phyloP scores from a whole-genome alignment of 2,113 vertebrate species.

The Nibea albiflora region DNA sequence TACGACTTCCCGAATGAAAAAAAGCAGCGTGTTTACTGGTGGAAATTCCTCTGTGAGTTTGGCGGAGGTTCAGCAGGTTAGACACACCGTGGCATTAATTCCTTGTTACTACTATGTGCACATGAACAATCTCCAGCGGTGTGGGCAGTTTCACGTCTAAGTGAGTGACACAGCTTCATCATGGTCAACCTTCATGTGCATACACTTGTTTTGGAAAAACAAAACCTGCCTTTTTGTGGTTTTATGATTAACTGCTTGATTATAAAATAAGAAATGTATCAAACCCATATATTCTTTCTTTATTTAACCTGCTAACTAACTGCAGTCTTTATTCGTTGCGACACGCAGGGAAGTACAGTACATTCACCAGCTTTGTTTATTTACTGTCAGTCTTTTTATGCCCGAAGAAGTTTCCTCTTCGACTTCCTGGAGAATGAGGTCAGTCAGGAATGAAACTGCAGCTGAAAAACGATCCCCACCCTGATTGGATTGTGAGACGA shows the following conservation, averaged over 20 bases:
- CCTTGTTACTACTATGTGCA: background rate
- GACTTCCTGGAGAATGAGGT: constrained; percentile 14
- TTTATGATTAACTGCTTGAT: background rate
- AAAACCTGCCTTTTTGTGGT: background rate
- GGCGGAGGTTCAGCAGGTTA: background rate
- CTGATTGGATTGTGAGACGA: background rate
- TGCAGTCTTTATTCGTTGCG: background rate
- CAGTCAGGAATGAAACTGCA: background rate
- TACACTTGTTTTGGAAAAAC: background rate
- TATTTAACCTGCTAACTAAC: background rate
- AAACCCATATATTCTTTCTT: background rate
- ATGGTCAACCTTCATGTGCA: background rate
- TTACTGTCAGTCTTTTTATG: constrained; percentile 2
- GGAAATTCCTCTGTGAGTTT: background rate
- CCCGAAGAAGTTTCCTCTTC: constrained; percentile 2
- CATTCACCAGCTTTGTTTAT: constrained; percentile 7
- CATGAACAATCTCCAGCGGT: too few relatives aligned
- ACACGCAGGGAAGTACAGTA: background rate
- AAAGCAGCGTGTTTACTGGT: background rate
- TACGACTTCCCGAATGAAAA: background rate
- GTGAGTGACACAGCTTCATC: background rate
- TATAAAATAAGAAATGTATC: background rate
- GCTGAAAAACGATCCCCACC: background rate
- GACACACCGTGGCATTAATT: background rate
- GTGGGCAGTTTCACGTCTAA: background rate